phyloP scores from a whole-genome alignment of 2,113 vertebrate genomes.

The Leptosomus discolor region DNA sequence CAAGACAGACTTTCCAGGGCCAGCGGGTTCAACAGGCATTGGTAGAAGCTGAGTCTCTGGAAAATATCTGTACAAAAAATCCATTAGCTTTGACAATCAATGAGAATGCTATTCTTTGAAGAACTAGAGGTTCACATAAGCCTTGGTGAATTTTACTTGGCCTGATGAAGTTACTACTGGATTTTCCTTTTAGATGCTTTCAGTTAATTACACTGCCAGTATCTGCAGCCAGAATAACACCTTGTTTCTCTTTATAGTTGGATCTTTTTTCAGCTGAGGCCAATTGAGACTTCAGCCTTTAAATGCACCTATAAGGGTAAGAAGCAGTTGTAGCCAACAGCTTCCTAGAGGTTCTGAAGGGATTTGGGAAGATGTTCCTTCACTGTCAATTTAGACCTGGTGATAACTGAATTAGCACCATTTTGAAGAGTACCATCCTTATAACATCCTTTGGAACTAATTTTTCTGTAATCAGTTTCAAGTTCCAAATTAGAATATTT shows the following conservation, averaged over 20 bases:
- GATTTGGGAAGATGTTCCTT: not conserved
- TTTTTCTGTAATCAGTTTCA: not conserved
- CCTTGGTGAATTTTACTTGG: not conserved
- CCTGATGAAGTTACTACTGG: not conserved
- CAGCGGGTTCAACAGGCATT: not conserved
- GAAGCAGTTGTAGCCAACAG: not conserved
- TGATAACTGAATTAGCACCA: not conserved
- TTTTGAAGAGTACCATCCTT: not conserved
- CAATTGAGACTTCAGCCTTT: not conserved
- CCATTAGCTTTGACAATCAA: not conserved
- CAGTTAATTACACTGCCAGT: not conserved
- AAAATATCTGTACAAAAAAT: not conserved
- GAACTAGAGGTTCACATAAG: not conserved
- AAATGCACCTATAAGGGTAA: not conserved
- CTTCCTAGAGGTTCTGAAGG: not conserved
- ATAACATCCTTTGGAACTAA: not conserved
- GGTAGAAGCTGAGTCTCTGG: not conserved
- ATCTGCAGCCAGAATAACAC: not conserved
- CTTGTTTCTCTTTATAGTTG: not conserved
- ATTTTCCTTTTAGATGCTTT: not conserved
- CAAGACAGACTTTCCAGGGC: not conserved
- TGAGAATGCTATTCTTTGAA: not conserved
- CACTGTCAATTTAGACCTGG: not conserved
- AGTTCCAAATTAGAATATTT: constrained; percentile 5
- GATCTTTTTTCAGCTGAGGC: not conserved